Conservation (phyloP, 2,888 invertebrate species). For the Leucozona laternaria region DNA sequence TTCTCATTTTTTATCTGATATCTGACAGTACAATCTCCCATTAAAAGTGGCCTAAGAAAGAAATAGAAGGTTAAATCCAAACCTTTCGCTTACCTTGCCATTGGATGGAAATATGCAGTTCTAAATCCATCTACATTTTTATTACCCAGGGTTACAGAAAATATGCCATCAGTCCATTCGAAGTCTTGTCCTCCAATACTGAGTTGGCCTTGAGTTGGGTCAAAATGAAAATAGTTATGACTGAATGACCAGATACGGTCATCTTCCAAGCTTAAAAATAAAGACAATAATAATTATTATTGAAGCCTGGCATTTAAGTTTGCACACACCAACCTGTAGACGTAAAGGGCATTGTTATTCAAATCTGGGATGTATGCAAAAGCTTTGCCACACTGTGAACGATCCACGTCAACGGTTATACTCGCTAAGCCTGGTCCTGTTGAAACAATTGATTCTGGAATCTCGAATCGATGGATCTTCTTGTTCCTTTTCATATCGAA, state of each 20-base stretch:
- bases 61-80: too few relatives aligned
- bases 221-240: slow-evolving; percentile 90
- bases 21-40: too few relatives aligned
- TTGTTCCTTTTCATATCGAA: slow-evolving; percentile 87
- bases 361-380: slow-evolving; percentile 88
- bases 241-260: slow-evolving; percentile 89
- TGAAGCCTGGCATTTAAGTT: background rate
- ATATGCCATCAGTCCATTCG: slow-evolving; percentile 92
- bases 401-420: slow-evolving; percentile 87
- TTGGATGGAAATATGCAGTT: slow-evolving; percentile 90
- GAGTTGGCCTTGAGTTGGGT: slow-evolving; percentile 88
- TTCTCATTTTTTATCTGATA: too few relatives aligned
- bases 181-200: slow-evolving; percentile 88
- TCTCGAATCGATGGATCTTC: slow-evolving; percentile 85
- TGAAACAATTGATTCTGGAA: slow-evolving; percentile 81
- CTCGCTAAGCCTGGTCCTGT: slow-evolving; percentile 86
- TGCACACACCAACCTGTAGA: slow-evolving; percentile 81
- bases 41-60: too few relatives aligned
- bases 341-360: slow-evolving; percentile 80
- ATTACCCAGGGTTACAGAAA: slow-evolving; percentile 88
- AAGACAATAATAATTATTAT: background rate
- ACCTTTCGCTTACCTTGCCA: slow-evolving; percentile 85
- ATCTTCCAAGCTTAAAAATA: slow-evolving; percentile 84
- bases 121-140: slow-evolving; percentile 85
- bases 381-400: slow-evolving; percentile 86